A percentile compares a stretch with the other conserved stretches of the same genome.
Evolutionary conservation across 2,888 invertebrate species (phyloP).

Genomic region (Bursaphelenchus okinawaensis): DNA sequence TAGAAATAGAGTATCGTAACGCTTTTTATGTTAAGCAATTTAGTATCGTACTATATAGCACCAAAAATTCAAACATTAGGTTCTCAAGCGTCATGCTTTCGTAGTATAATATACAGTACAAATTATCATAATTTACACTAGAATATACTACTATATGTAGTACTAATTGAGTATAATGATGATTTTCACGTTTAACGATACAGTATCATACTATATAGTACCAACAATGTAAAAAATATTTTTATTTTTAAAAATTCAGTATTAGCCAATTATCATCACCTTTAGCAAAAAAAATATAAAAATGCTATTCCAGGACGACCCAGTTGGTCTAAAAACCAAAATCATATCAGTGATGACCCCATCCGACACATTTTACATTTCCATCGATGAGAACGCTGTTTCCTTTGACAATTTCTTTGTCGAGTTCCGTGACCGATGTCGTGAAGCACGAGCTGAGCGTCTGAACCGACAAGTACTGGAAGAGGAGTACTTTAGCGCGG

Average conservation of each 20-base stretch:
- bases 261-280: background rate
- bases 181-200: no score
- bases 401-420: slow-evolving; percentile 28
- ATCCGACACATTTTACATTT: slow-evolving; percentile 24
- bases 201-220: no score
- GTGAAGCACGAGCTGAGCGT: slow-evolving; percentile 23
- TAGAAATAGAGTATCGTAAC: no score
- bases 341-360: slow-evolving; percentile 30
- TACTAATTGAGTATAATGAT: no score
- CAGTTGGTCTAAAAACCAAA: slow-evolving; percentile 27
- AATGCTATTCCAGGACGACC: slow-evolving; percentile 29
- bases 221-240: background rate
- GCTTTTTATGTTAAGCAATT: no score
- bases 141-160: no score
- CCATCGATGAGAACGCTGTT: slow-evolving; percentile 20
- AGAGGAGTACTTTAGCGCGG: slow-evolving; percentile 34
- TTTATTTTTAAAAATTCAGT: background rate
- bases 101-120: no score
- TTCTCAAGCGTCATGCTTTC: no score
- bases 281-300: background rate
- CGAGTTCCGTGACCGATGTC: slow-evolving; percentile 26
- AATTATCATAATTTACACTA: no score
- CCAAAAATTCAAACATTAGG: no score
- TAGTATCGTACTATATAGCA: no score
- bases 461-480: slow-evolving; percentile 25